phyloP scores from a whole-genome alignment of 2,888 invertebrate species.

The Prosopocoilus inquinatus region DNA sequence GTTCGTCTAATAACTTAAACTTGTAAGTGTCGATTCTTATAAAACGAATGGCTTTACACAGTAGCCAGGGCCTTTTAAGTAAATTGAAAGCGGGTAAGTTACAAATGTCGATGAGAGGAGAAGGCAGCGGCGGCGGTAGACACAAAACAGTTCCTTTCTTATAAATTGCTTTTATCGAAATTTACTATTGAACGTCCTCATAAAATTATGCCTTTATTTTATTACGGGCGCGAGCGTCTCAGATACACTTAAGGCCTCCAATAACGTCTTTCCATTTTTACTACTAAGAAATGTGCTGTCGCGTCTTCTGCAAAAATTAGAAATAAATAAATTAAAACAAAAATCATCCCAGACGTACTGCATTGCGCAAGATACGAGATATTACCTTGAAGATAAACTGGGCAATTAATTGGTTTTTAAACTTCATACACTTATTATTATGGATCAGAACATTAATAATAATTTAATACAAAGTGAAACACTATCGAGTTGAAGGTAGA shows the following conservation, averaged over 20 bases:
- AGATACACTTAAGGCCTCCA: conserved; percentile 15
- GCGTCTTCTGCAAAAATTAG: no score
- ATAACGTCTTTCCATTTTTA: conserved; percentile 9
- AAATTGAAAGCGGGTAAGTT: conserved; percentile 50
- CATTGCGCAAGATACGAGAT: no score
- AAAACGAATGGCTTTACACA: conserved; percentile 47
- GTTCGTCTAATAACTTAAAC: conserved; percentile 21
- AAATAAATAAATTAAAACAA: no score
- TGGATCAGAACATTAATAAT: no score
- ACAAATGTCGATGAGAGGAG: conserved; percentile 47
- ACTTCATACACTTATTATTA: no score
- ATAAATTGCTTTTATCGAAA: conserved; percentile 21
- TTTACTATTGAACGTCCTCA: conserved; percentile 14
- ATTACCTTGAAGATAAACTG: no score
- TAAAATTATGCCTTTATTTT: conserved; percentile 19
- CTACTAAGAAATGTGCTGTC: conserved; percentile 8
- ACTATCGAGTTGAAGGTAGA: no score
- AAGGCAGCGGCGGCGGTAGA: conserved; percentile 10
- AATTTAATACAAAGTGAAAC: no score
- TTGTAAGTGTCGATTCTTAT: conserved; percentile 51
- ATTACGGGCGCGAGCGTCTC: not conserved
- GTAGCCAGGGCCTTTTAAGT: conserved; percentile 50
- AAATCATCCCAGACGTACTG: no score
- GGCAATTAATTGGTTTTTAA: no score
- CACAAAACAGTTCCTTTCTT: conserved; percentile 19